A percentile compares a stretch with the other conserved stretches of the same genome.
Conservation (phyloP, 2,113 vertebrate species). For the Trogon surrucura region DNA sequence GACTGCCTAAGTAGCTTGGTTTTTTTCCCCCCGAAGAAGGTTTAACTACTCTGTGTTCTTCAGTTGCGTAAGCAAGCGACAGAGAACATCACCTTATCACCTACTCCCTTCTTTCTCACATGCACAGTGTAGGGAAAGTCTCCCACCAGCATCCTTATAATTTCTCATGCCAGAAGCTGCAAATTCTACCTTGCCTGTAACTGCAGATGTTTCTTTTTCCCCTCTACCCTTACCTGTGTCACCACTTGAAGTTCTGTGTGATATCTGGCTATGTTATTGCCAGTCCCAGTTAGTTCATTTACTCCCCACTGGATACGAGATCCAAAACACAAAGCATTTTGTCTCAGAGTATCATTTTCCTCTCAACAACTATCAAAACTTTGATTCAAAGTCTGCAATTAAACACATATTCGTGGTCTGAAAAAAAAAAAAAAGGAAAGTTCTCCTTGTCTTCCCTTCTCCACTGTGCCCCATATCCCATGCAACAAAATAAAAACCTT, state of each 20-base stretch:
- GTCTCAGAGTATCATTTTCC: background rate
- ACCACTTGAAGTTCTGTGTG: background rate
- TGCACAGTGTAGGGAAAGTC: background rate
- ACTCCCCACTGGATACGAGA: background rate
- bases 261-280: background rate
- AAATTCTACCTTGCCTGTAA: background rate
- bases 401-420: background rate
- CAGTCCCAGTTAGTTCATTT: background rate
- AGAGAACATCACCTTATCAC: background rate
- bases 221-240: background rate
- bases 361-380: background rate
- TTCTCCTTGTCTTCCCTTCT: background rate
- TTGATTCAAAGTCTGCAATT: background rate
- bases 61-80: background rate
- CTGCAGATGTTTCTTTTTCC: background rate
- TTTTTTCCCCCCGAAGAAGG: background rate
- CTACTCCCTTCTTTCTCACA: background rate
- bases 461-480: background rate
- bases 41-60: background rate
- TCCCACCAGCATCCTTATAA: background rate
- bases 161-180: background rate
- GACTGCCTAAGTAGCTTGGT: background rate
- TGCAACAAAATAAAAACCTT: background rate
- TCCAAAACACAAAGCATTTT: background rate
- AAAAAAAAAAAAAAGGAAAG: background rate